These are phyloP conservation scores for Hyperoplus immaculatus DNA, from an alignment of 2,797 vertebrate species.

Conservation along the genomic window DNA sequence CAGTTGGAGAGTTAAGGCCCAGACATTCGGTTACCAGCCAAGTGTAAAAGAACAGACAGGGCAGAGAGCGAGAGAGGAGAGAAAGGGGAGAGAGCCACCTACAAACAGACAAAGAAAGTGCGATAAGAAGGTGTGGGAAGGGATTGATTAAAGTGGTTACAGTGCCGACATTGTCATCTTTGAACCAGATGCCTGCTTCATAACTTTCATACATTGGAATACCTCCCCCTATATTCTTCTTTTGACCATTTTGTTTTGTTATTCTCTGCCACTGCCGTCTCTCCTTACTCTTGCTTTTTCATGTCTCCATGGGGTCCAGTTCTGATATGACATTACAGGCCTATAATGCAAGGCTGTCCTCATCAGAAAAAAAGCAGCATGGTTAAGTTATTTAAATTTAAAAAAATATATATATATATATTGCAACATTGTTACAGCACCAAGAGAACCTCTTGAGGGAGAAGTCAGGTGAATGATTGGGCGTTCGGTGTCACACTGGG, in stretches of 20 bases:
- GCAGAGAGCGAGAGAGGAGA: not conserved
- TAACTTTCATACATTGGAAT: slow-evolving; percentile 16
- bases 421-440: not conserved
- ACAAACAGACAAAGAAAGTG: slow-evolving; percentile 33
- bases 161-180: slow-evolving; percentile 35
- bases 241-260: not conserved
- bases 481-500: not conserved
- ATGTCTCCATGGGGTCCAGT: slow-evolving; percentile 19
- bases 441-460: not conserved
- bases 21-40: slow-evolving; percentile 49
- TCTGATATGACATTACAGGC: slow-evolving; percentile 22
- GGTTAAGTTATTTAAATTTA: not conserved
- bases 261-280: not conserved
- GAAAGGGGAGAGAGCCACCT: not conserved
- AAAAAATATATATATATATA: not conserved
- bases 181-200: slow-evolving; percentile 42
- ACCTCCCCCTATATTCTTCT: slow-evolving; percentile 7
- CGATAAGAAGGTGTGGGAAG: slow-evolving; percentile 28
- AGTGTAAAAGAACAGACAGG: slow-evolving; percentile 57
- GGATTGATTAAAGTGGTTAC: slow-evolving; percentile 48
- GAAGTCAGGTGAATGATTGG: not conserved
- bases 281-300: not conserved
- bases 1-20: slow-evolving; percentile 51
- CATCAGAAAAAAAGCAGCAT: not conserved
- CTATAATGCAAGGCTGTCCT: slow-evolving; percentile 12